Evolutionary conservation across 2,797 vertebrate species (phyloP).

Genomic region (Scarus forsteni): DNA sequence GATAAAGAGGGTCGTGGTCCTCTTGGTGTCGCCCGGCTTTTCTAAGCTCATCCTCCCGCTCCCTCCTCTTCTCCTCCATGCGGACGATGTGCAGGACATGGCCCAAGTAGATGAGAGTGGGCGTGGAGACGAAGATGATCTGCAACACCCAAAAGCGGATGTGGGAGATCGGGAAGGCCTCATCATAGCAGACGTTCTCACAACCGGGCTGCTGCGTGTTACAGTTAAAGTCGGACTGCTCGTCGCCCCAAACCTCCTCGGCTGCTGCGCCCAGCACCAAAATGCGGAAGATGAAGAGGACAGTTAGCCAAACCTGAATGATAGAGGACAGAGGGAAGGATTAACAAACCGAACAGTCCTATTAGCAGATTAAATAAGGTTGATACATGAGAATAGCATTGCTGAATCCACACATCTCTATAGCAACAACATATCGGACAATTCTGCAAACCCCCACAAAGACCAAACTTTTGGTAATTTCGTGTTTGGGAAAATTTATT

Average conservation of each 20-base stretch:
- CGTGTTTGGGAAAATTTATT: too few species aligned
- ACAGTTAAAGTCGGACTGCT: constrained; percentile 95
- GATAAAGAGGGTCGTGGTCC: constrained; percentile 79
- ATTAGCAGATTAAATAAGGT: background rate
- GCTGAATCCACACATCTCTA: too few species aligned
- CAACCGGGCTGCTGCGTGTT: constrained; percentile 96
- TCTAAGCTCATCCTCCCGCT: constrained; percentile 87
- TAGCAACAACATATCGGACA: background rate
- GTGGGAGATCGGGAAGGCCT: constrained; percentile 96
- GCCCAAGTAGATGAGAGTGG: constrained; percentile 96
- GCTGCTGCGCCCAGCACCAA: constrained; percentile 93
- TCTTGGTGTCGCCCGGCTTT: constrained; percentile 77
- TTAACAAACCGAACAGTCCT: background rate
- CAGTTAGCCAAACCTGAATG: constrained; percentile 90
- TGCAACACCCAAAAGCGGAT: constrained; percentile 98
- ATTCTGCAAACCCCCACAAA: too few species aligned
- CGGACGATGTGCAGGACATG: constrained; percentile 95
- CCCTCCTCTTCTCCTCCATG: constrained; percentile 93
- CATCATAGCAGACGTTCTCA: constrained; percentile 95
- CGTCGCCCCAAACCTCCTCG: constrained; percentile 95
- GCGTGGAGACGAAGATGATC: constrained; percentile 98
- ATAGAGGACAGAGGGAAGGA: background rate
- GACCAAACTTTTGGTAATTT: too few species aligned
- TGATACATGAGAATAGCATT: background rate
- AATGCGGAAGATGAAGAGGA: constrained; percentile 97